Conservation (phyloP, 2,113 vertebrate genomes). For the Passer domesticus region DNA sequence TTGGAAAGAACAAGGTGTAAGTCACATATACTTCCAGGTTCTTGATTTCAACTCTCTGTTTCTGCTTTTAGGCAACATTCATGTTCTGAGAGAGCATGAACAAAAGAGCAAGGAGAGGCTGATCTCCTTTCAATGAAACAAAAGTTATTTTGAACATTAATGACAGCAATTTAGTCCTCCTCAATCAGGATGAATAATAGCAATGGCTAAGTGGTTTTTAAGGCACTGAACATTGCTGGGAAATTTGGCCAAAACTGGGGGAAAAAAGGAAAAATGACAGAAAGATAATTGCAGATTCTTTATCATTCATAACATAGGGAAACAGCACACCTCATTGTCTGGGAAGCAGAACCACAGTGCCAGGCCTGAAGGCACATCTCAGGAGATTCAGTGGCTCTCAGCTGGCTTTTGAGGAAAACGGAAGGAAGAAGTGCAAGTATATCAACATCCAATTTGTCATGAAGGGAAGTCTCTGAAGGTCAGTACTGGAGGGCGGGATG, state of each 20-base stretch:
- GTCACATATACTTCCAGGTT: neutral
- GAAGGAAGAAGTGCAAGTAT: neutral
- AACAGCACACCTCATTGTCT: neutral
- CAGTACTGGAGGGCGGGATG: neutral
- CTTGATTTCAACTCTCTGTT: neutral
- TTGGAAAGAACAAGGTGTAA: neutral
- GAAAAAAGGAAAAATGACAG: neutral
- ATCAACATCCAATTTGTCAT: neutral
- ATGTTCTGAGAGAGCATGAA: rapidly evolving
- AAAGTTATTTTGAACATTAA: neutral
- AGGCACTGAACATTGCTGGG: neutral
- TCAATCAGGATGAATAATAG: neutral
- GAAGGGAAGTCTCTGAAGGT: neutral
- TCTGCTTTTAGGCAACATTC: neutral
- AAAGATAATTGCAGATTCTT: neutral
- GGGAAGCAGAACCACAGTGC: neutral
- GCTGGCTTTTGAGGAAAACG: neutral
- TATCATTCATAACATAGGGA: neutral
- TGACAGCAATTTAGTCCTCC: neutral
- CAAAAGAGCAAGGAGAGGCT: neutral
- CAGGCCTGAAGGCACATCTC: neutral
- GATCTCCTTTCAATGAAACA: neutral
- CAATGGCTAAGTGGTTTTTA: neutral
- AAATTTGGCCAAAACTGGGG: neutral
- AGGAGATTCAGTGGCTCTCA: neutral